These are phyloP conservation scores for Tenebrosternarchus preto DNA, from an alignment of 2,113 vertebrate genomes.

Conservation along the genomic window DNA sequence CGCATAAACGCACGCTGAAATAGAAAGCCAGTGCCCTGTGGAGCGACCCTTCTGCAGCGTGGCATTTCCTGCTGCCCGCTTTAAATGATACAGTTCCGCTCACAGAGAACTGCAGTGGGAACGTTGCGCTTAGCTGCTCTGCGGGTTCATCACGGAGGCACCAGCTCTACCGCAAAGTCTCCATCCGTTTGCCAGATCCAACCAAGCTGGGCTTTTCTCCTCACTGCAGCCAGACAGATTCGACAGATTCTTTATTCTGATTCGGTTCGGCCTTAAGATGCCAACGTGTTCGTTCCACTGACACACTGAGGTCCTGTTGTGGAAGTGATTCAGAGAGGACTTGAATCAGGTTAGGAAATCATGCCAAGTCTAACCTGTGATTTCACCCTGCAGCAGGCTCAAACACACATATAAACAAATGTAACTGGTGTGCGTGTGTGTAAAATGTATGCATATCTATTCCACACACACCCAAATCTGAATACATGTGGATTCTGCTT, in stretches of 20 bases:
- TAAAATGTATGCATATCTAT: too few species aligned
- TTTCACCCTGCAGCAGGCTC: too few species aligned
- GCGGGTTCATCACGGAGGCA: not conserved
- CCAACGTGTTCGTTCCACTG: too few species aligned
- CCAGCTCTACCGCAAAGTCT: not conserved
- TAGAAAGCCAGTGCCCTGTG: conserved; percentile 38
- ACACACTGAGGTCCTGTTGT: too few species aligned
- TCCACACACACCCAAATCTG: too few species aligned
- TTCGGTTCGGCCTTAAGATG: not conserved
- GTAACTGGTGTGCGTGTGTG: too few species aligned
- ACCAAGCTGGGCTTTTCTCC: not conserved
- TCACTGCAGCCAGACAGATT: not conserved
- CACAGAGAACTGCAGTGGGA: conserved; percentile 25
- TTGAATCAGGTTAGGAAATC: too few species aligned
- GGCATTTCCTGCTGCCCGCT: conserved; percentile 56
- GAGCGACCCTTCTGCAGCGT: conserved; percentile 43
- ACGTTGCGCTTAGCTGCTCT: too few species aligned
- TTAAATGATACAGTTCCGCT: conserved; percentile 44
- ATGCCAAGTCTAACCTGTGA: too few species aligned
- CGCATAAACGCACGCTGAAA: conserved; percentile 42
- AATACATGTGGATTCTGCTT: too few species aligned
- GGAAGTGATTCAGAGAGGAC: too few species aligned
- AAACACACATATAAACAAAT: too few species aligned
- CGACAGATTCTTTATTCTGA: not conserved
- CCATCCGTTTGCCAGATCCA: not conserved